Evolutionary conservation across 1,140 invertebrate genomes (phyloP).

Genomic region (Zaprionus inermis): DNA sequence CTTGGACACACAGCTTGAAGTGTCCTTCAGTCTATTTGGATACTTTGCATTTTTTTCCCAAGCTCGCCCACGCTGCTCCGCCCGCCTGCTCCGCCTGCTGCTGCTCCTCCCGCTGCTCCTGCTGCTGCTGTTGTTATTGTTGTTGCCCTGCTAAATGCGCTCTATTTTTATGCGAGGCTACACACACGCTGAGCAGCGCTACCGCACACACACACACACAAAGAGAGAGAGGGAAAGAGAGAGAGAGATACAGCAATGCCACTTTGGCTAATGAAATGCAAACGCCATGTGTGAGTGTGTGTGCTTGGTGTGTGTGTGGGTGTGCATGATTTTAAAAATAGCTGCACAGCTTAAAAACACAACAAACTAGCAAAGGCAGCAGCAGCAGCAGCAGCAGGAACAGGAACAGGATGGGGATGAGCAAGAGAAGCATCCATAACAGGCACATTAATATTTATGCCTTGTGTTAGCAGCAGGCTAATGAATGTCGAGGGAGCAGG

Average conservation of each 20-base stretch:
- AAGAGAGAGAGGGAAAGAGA: not conserved
- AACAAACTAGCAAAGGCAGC: slow-evolving; percentile 10
- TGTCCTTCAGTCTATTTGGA: slow-evolving; percentile 82
- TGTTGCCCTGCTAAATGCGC: slow-evolving; percentile 70
- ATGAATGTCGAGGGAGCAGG: slow-evolving; percentile 31
- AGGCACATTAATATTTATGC: slow-evolving; percentile 78
- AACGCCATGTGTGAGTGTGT: slow-evolving; percentile 49
- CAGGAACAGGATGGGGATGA: slow-evolving; percentile 8
- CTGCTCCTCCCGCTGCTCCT: not conserved
- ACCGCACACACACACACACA: slow-evolving; percentile 15
- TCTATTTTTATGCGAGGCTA: slow-evolving; percentile 69
- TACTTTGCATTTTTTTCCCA: slow-evolving; percentile 71
- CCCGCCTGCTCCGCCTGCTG: not conserved
- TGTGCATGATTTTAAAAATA: slow-evolving; percentile 64
- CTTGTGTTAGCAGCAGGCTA: slow-evolving; percentile 43
- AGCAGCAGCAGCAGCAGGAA: slow-evolving; percentile 49
- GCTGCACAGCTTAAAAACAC: slow-evolving; percentile 49
- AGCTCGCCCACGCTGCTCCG: slow-evolving; percentile 14
- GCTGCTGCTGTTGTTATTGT: slow-evolving; percentile 26
- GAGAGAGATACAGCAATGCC: slow-evolving; percentile 53
- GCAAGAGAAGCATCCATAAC: slow-evolving; percentile 27
- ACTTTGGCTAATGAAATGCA: slow-evolving; percentile 82
- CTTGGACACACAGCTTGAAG: slow-evolving; percentile 76
- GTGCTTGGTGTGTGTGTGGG: not conserved
- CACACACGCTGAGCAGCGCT: slow-evolving; percentile 4